phyloP scores from a whole-genome alignment of 1,140 invertebrate genomes.

The Stenopsyche tienmushanensis region DNA sequence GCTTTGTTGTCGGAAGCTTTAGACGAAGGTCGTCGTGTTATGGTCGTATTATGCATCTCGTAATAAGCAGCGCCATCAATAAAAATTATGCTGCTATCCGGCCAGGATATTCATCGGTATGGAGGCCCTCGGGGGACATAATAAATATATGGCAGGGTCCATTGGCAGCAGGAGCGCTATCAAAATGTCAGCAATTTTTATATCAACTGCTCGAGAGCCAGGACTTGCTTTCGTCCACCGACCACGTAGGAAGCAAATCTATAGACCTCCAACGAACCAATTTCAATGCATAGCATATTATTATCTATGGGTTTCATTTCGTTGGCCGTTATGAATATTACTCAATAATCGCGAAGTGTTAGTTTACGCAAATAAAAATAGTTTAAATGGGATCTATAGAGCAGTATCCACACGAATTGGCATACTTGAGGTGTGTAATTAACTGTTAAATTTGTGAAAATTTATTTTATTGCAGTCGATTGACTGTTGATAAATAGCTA shows the following conservation, averaged over 20 bases:
- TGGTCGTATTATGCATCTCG: not conserved
- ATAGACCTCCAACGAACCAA: constrained; percentile 2
- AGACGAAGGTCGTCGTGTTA: not conserved
- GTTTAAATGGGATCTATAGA: no score
- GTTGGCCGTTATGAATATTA: no score
- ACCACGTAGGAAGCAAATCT: constrained; percentile 1
- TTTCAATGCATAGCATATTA: no score
- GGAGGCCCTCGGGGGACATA: not conserved
- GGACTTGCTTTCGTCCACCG: not conserved
- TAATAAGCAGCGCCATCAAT: not conserved
- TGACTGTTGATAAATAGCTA: no score
- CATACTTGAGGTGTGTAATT: no score
- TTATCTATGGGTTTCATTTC: no score
- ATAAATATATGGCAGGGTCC: constrained; percentile 2
- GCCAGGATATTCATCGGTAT: not conserved
- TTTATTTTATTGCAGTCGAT: no score
- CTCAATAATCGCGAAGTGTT: no score
- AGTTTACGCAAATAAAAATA: no score
- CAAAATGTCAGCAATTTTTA: constrained; percentile 24
- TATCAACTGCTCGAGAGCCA: not conserved
- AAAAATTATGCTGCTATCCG: constrained; percentile 4
- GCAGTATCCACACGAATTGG: no score
- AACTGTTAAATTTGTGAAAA: no score
- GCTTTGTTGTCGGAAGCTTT: not conserved
- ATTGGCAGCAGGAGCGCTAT: constrained; percentile 15